Base-by-base conservation (phyloP, 2,888 invertebrate species). In the Marronus borbonicus region DNA sequence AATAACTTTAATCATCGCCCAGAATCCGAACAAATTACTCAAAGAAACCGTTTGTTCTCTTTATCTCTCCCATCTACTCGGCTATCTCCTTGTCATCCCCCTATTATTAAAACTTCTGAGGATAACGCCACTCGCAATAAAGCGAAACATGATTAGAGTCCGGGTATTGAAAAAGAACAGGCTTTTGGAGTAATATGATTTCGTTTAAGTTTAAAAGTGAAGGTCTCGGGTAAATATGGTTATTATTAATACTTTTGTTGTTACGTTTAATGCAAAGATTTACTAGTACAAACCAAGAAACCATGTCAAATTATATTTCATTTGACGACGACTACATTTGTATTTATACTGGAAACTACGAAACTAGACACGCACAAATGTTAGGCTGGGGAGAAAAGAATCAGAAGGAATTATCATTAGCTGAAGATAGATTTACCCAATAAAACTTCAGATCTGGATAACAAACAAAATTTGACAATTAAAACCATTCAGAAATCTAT, bases 1-100 rank as follows among this genome's bases (percentile, higher is more conserved):
- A 68, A 68, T 68, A 68, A 68, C 50, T 68, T 68, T 68, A 68
- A 68, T 68, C 68, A 68, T 68, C 50, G 68, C 68, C 62, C 62
- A 62, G 68, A 68, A 68, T 28, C 68, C 20, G 68, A 68, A 50
- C 50, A 68, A 68, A 68, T 68, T 50, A 68, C 68, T 68, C 68
- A 68, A 68, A 68, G 68, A 31, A 31, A 62, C 24, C 62, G 62
- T 62, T 62, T 62, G 62, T 62, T 28, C 62, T 31, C 28, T 31
- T 31, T 62, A n/a, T 1, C 24, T 62, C 62, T 62, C 31, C n/a
- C 62, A 62, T 62, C 62, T 31, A 28, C 28, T 31, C 31, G 14
- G 62, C 28, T 62, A 31, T 31, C 62, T 31, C 31, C 28, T 24
- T 12, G 62, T 62, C 31, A 12, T 62, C 62, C 62, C n/a, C 20